A percentile compares a stretch with the other conserved stretches of the same genome.
phyloP scores from a whole-genome alignment of 2,797 vertebrate species.

The Salarias fasciatus region DNA sequence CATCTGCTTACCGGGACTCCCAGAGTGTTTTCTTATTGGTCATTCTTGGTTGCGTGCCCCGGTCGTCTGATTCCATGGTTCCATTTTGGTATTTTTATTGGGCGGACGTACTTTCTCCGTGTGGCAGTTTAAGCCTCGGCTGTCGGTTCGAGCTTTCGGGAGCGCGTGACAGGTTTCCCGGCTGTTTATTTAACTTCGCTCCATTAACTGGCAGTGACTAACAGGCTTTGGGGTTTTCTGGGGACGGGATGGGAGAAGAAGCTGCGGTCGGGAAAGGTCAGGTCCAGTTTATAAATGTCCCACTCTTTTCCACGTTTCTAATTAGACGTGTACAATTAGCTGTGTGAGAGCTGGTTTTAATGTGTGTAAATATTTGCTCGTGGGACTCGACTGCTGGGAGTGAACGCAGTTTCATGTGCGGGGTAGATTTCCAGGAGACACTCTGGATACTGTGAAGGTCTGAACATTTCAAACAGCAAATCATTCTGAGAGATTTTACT shows the following conservation, averaged over 20 bases:
- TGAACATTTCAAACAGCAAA: background rate
- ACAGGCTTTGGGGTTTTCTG: slow-evolving; percentile 30
- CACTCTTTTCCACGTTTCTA: background rate
- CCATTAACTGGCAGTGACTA: slow-evolving; percentile 49
- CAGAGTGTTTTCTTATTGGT: slow-evolving; percentile 45
- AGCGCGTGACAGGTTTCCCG: slow-evolving; percentile 44
- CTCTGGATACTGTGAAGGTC: background rate
- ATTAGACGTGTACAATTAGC: background rate
- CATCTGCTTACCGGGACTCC: slow-evolving; percentile 20
- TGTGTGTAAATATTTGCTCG: background rate
- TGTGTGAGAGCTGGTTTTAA: background rate
- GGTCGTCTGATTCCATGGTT: slow-evolving; percentile 38
- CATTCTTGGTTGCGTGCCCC: slow-evolving; percentile 36
- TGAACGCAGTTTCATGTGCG: background rate
- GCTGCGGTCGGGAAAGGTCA: slow-evolving; percentile 17
- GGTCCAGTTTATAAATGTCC: background rate
- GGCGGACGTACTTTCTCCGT: slow-evolving; percentile 49
- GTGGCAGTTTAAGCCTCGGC: slow-evolving; percentile 36
- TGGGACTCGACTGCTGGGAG: background rate
- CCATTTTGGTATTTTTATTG: slow-evolving; percentile 55
- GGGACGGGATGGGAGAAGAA: slow-evolving; percentile 14
- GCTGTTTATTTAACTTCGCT: slow-evolving; percentile 52
- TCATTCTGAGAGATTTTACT: background rate
- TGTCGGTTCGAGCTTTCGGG: slow-evolving; percentile 45
- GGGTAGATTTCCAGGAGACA: background rate